Percentiles rank a stretch among this genome's conserved stretches.
phyloP scores from a whole-genome alignment of 2,113 vertebrate genomes.

The Oncorhynchus gorbuscha region DNA sequence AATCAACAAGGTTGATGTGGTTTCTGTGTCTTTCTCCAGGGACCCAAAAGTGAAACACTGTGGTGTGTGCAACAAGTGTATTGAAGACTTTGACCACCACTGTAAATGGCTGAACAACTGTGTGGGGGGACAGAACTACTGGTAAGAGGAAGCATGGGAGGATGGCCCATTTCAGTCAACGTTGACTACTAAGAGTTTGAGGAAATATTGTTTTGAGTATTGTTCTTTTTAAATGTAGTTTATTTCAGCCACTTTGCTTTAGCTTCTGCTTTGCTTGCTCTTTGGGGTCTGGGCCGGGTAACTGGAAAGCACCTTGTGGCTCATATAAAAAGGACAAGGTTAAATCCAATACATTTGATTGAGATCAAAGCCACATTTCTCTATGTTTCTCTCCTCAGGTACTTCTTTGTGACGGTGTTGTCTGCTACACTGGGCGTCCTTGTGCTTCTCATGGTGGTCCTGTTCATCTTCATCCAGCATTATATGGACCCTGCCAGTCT shows the following conservation, averaged over 20 bases:
- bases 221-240: neutral
- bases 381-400: constrained; percentile 61
- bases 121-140: constrained; percentile 79
- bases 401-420: constrained; percentile 72
- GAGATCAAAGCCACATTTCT: neutral
- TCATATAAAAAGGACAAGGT: neutral
- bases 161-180: neutral
- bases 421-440: constrained; percentile 67
- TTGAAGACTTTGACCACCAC: constrained; percentile 81
- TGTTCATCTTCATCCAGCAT: constrained; percentile 75
- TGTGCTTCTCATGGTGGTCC: constrained; percentile 56
- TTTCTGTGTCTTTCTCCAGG: constrained; percentile 46
- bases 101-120: constrained; percentile 85
- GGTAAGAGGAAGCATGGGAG: constrained; percentile 60
- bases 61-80: constrained; percentile 80
- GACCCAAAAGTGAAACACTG: constrained; percentile 80
- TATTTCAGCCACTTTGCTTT: neutral
- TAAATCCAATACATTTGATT: neutral
- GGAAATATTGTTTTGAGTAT: neutral
- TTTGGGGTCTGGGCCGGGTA: too few relatives aligned
- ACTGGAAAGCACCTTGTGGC: too few relatives aligned
- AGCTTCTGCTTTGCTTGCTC: too few relatives aligned
- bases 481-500: constrained; percentile 68
- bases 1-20: neutral
- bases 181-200: neutral